Base-by-base conservation (phyloP, 2,797 vertebrate species). In the Diceros bicornis region DNA sequence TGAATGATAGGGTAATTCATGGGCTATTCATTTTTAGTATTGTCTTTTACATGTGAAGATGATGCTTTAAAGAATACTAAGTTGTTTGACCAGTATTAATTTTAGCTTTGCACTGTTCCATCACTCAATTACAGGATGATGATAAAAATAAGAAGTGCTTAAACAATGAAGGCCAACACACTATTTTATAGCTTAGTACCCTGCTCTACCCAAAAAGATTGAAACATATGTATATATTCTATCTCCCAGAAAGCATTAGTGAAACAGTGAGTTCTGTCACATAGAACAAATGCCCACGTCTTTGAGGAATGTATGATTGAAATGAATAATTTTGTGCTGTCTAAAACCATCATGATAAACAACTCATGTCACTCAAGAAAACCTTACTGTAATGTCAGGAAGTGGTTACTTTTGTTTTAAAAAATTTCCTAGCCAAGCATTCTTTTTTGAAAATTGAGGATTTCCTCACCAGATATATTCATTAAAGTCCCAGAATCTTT, bases 51-150 rank as follows among this genome's bases (percentile, higher is more conserved):
- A 66, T 83, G 9, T 83, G 66, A 94, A 72, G 68, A 27, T 44
- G 32, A n/a, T 96, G 37, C 27, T 87, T 57, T 94, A 83, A 84
- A 92, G 44, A 87, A 92, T 84, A 18, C n/a, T 27, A 18, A 86
- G 12, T 96, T 85, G 18, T 94, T 75, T 69, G 52, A 59, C 52
- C 61, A 66, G 10, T 72, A 29, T 89, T 93, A 59, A 11, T 82
- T 97, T 89, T 1, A 74, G 29, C 61, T 94, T 89, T 75, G 13
- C 8, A 32, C 29, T 83, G 44, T 52, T 93, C 13, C 23, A 66
- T 84, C 61, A 61, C 25, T 75, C 66, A 93, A 4, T 77, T 21
- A 71, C 9, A 64, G 23, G 62, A 78, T 55, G 72, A 0, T 93
- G 72, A 47, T 44, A 62, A 68, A 27, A 91, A 32, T 55, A 77